These are phyloP conservation scores for Phyllotreta striolata DNA, from an alignment of 2,888 invertebrate species.

Conservation along the genomic window DNA sequence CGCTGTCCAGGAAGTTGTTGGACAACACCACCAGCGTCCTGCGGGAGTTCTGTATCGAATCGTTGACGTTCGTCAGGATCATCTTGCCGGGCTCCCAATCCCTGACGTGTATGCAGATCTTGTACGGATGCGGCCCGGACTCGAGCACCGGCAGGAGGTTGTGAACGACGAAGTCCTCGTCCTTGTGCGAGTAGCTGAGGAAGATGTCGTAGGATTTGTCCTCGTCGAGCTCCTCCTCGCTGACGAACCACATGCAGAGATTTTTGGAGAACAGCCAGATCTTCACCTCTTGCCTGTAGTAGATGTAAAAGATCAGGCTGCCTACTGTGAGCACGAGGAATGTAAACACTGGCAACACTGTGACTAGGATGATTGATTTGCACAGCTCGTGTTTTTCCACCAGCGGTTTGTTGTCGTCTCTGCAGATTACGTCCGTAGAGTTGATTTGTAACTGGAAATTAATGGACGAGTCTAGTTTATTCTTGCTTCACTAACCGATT, in stretches of 20 bases:
- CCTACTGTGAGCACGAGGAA: conserved; percentile 53
- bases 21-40: conserved; percentile 76
- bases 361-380: conserved; percentile 45
- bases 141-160: conserved; percentile 74
- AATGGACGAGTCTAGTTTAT: neutral
- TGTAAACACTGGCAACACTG: conserved; percentile 56
- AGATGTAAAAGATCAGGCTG: conserved; percentile 62
- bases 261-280: conserved; percentile 71
- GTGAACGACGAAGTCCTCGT: conserved; percentile 74
- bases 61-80: conserved; percentile 75
- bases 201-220: conserved; percentile 79
- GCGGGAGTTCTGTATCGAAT: conserved; percentile 74
- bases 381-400: conserved; percentile 52
- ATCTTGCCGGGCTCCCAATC: conserved; percentile 79
- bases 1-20: conserved; percentile 75
- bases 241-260: conserved; percentile 69
- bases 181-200: conserved; percentile 80
- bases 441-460: conserved; percentile 43
- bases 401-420: conserved; percentile 47
- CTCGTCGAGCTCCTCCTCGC: conserved; percentile 75
- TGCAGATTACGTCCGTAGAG: conserved; percentile 48
- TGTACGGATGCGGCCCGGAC: conserved; percentile 68
- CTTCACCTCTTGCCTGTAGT: conserved; percentile 69
- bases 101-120: conserved; percentile 76
- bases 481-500: too few species aligned